Conservation (phyloP, 2,888 invertebrate species). For the Drosophila trichaetosa region DNA sequence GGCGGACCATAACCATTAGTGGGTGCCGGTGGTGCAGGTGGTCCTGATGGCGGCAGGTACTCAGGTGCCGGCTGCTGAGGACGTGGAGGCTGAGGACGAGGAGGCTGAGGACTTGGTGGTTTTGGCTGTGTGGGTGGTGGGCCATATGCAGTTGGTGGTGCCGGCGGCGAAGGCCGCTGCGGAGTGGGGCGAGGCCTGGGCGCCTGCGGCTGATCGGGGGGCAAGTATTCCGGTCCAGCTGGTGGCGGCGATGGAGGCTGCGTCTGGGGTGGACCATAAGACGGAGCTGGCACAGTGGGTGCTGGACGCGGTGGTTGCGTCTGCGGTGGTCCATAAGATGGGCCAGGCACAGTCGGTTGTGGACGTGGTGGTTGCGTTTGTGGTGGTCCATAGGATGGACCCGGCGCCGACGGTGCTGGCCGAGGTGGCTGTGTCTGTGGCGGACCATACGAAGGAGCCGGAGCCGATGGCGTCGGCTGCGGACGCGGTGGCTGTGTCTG, state of each 20-base stretch:
- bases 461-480: not conserved
- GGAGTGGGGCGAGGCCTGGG: slow-evolving; percentile 59
- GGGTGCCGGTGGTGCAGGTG: slow-evolving; percentile 38
- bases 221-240: slow-evolving; percentile 59
- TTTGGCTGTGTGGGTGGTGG: slow-evolving; percentile 53
- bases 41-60: slow-evolving; percentile 54
- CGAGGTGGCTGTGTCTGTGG: slow-evolving; percentile 57
- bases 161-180: slow-evolving; percentile 43
- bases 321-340: slow-evolving; percentile 57
- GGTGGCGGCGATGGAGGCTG: slow-evolving; percentile 58
- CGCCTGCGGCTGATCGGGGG: slow-evolving; percentile 52
- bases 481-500: slow-evolving; percentile 65
- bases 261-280: slow-evolving; percentile 57
- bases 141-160: slow-evolving; percentile 46
- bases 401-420: slow-evolving; percentile 36
- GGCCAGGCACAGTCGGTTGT: slow-evolving; percentile 25
- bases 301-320: slow-evolving; percentile 61
- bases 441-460: slow-evolving; percentile 48
- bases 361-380: slow-evolving; percentile 64
- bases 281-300: slow-evolving; percentile 48
- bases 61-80: slow-evolving; percentile 41
- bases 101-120: slow-evolving; percentile 32
- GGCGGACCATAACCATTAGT: slow-evolving; percentile 41
- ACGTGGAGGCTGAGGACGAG: slow-evolving; percentile 31
- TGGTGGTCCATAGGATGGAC: slow-evolving; percentile 51